Evolutionary conservation across 2,888 invertebrate species (phyloP).

Genomic region (Oscheius onirici): DNA sequence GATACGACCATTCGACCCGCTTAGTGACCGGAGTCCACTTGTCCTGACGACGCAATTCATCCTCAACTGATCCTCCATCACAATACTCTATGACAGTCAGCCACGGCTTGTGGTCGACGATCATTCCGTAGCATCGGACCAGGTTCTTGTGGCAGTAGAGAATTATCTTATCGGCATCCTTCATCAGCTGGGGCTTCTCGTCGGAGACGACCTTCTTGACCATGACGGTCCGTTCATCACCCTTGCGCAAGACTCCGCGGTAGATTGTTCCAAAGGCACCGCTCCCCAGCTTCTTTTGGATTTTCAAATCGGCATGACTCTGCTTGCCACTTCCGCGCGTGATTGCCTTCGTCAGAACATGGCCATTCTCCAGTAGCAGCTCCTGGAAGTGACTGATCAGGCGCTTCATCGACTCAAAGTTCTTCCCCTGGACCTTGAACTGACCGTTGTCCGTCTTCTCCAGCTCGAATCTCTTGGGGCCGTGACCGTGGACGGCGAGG

Average conservation of each 20-base stretch:
- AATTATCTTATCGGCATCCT: constrained; percentile 66
- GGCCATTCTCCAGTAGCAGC: constrained; percentile 32
- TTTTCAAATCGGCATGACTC: constrained; percentile 56
- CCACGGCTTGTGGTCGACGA: constrained; percentile 60
- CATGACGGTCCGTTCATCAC: constrained; percentile 38
- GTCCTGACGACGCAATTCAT: constrained; percentile 31
- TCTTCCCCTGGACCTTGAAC: background rate
- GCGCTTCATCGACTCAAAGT: background rate
- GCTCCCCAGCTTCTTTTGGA: constrained; percentile 55
- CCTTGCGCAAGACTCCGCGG: constrained; percentile 50
- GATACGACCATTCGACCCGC: constrained; percentile 37
- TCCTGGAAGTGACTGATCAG: constrained; percentile 36
- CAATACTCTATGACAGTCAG: constrained; percentile 63
- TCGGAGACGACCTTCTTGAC: constrained; percentile 42
- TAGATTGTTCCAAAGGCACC: constrained; percentile 66
- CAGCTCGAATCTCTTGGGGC: constrained; percentile 7
- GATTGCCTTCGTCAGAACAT: constrained; percentile 51
- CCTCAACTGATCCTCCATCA: constrained; percentile 52
- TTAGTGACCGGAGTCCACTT: constrained; percentile 3
- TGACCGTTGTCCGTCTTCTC: background rate
- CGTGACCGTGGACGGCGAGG: background rate
- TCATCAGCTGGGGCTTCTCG: constrained; percentile 57
- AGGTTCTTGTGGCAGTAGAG: constrained; percentile 64
- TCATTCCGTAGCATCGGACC: constrained; percentile 62
- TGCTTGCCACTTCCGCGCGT: constrained; percentile 60